Evolutionary conservation across 2,113 vertebrate genomes (phyloP).

Genomic region (Platycercus adscitus): DNA sequence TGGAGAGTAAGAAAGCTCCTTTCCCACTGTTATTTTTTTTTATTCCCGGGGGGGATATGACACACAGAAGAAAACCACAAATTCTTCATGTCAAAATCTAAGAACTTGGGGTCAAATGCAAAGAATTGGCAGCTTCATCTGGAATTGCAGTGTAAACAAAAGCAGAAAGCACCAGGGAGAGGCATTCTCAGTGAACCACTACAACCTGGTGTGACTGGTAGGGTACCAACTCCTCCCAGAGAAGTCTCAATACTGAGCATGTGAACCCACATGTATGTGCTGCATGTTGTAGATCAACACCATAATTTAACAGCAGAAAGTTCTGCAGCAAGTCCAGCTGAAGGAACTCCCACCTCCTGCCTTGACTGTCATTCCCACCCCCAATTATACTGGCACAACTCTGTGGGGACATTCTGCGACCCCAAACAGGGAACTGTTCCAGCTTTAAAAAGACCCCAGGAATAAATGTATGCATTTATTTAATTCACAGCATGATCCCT

Average conservation of each 20-base stretch:
- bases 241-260: neutral
- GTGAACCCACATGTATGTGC: neutral
- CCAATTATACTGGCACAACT: neutral
- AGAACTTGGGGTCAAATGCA: neutral
- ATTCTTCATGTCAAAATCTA: neutral
- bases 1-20: neutral
- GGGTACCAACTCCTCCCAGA: neutral
- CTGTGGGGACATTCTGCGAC: neutral
- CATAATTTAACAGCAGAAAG: neutral
- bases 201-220: neutral
- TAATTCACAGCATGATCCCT: conserved; percentile 45
- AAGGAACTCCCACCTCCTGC: neutral
- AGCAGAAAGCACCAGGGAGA: neutral
- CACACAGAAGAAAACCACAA: neutral
- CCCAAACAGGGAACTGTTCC: neutral
- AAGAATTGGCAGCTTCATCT: neutral
- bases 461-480: conserved; percentile 40
- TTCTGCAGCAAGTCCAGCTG: neutral
- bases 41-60: neutral
- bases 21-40: neutral
- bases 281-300: neutral
- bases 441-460: neutral
- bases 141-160: neutral
- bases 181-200: neutral
- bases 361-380: neutral